A percentile compares a stretch with the other conserved stretches of the same genome.
Conservation (phyloP, 2,888 invertebrate genomes). For the Nysson spinosus region DNA sequence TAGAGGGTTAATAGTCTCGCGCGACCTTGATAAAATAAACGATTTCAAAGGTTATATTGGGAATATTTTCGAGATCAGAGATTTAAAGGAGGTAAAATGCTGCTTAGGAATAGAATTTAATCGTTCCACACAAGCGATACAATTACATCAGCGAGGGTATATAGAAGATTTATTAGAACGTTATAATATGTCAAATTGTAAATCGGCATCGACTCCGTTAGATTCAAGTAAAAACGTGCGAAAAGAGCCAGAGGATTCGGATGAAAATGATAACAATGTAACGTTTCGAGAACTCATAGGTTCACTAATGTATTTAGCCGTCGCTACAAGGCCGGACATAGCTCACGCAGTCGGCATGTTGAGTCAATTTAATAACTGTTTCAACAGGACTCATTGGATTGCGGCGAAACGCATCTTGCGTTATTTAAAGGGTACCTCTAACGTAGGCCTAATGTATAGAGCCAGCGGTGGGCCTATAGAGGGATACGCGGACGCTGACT, state of each 20-base stretch:
- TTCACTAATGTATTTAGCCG: not conserved
- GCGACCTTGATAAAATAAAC: not conserved
- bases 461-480: not conserved
- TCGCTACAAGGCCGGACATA: slow-evolving; percentile 32
- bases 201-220: slow-evolving; percentile 1
- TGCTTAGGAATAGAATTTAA: slow-evolving; percentile 2
- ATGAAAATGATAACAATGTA: not conserved
- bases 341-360: slow-evolving; percentile 36
- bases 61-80: not conserved
- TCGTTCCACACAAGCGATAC: not conserved
- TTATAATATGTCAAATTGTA: slow-evolving; percentile 6
- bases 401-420: slow-evolving; percentile 6
- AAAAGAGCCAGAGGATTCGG: not conserved
- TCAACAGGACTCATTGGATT: not conserved
- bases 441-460: not conserved
- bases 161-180: not conserved
- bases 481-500: slow-evolving; percentile 14
- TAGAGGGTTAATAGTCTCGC: not conserved
- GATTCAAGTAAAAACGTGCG: not conserved
- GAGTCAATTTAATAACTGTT: slow-evolving; percentile 26
- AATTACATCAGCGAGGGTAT: not conserved
- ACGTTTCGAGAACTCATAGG: not conserved
- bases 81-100: not conserved
- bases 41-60: not conserved
- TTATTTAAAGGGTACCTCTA: slow-evolving; percentile 8